Percentiles rank a stretch among this genome's conserved stretches.
These are phyloP conservation scores for Anoplolepis gracilipes DNA, from an alignment of 1,140 invertebrate genomes.

Conservation along the genomic window DNA sequence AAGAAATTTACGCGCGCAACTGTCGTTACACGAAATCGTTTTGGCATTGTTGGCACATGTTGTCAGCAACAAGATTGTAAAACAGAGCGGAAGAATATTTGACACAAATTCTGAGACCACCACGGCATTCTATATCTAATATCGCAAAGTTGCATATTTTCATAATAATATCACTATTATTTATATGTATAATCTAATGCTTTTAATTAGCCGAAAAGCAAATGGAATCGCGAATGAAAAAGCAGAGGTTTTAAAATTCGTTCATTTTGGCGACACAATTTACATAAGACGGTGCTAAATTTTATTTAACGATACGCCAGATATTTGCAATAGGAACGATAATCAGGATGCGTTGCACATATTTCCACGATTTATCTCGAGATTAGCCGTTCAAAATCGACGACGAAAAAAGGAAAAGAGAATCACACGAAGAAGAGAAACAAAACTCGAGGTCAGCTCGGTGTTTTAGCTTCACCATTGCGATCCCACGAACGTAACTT, in stretches of 20 bases:
- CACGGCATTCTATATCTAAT: not conserved
- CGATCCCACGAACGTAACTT: constrained; percentile 33
- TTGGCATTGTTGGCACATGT: not conserved
- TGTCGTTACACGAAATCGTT: constrained; percentile 34
- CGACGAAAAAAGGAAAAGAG: not conserved
- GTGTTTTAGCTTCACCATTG: no score
- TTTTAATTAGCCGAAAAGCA: not conserved
- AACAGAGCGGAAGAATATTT: constrained; percentile 9
- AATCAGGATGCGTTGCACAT: constrained; percentile 39
- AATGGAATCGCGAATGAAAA: constrained; percentile 5
- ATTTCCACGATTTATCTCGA: constrained; percentile 53
- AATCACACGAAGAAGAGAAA: not conserved
- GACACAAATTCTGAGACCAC: not conserved
- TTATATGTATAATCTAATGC: not conserved
- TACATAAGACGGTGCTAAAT: constrained; percentile 12
- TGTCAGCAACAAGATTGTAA: not conserved
- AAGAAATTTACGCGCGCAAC: not conserved
- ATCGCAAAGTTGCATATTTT: not conserved
- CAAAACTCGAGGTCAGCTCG: not conserved
- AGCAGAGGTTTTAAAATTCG: constrained; percentile 9
- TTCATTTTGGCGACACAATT: not conserved
- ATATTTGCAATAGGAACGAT: constrained; percentile 1
- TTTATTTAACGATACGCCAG: constrained; percentile 24
- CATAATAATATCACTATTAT: not conserved
- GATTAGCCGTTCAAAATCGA: constrained; percentile 15